Conservation (phyloP, 2,888 invertebrate species). For the Diplolepis rosae region DNA sequence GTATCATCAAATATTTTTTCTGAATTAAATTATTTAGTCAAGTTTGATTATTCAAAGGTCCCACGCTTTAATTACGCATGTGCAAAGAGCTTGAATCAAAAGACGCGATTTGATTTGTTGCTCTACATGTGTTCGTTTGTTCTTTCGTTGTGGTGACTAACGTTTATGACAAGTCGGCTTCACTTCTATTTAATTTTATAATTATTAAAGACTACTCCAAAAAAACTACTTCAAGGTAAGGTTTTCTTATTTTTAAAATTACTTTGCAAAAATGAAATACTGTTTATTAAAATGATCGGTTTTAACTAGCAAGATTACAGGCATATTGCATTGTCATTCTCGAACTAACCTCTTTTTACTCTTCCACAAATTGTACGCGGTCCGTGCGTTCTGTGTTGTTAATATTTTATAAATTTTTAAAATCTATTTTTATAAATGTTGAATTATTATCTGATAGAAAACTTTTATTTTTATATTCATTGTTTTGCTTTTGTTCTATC, state of each 20-base stretch:
- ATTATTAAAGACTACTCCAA: not conserved
- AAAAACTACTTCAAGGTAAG: conserved; percentile 50
- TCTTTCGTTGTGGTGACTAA: conserved; percentile 53
- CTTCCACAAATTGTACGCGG: not conserved
- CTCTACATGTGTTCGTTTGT: not conserved
- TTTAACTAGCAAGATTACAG: conserved; percentile 7
- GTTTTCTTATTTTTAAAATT: not conserved
- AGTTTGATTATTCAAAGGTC: not conserved
- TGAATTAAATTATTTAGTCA: not conserved
- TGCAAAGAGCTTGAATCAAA: not conserved
- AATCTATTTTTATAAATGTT: too few relatives aligned
- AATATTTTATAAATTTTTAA: too few relatives aligned
- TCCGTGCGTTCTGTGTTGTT: not conserved
- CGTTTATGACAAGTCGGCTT: conserved; percentile 54
- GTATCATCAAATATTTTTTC: too few relatives aligned
- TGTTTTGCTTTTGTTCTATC: too few relatives aligned
- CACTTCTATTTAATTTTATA: not conserved
- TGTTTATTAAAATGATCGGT: not conserved
- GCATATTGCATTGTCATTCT: conserved; percentile 67
- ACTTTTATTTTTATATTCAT: too few relatives aligned
- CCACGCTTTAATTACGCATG: not conserved
- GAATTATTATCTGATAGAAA: too few relatives aligned
- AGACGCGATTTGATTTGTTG: not conserved
- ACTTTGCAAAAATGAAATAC: not conserved
- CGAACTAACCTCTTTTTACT: conserved; percentile 47